These are phyloP conservation scores for Heliornis fulica DNA, from an alignment of 2,113 vertebrate genomes.

Conservation along the genomic window DNA sequence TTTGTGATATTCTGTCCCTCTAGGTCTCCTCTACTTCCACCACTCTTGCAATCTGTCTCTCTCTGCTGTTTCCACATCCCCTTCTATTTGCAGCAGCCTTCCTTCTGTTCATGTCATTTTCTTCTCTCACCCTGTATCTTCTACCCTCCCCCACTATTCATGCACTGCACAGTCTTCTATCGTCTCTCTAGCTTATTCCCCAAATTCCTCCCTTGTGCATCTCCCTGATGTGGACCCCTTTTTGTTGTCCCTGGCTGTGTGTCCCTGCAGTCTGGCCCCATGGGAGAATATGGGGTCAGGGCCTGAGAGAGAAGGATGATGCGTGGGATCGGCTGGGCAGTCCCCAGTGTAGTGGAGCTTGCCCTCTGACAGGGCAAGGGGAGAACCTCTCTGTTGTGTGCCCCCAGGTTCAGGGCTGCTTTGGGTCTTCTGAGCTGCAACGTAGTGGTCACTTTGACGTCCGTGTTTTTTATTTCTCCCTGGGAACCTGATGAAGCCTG, in stretches of 20 bases:
- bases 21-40: conserved; percentile 54
- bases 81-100: conserved; percentile 62
- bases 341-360: not conserved
- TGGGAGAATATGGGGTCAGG: not conserved
- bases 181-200: conserved; percentile 3
- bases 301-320: not conserved
- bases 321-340: fast-evolving
- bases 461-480: not conserved
- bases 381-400: not conserved
- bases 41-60: conserved; percentile 46
- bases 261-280: not conserved
- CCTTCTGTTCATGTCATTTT: conserved; percentile 69
- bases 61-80: conserved; percentile 62
- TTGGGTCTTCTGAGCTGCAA: not conserved
- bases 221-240: not conserved
- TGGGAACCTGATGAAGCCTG: not conserved
- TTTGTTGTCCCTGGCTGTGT: not conserved
- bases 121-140: conserved; percentile 59
- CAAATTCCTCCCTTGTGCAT: not conserved
- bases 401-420: fast-evolving
- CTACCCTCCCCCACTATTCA: conserved; percentile 52
- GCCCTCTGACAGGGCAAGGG: not conserved
- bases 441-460: not conserved
- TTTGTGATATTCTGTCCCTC: conserved; percentile 53
- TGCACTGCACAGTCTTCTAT: not conserved